Conservation (phyloP, 2,797 vertebrate species). For the Margarornis squamiger region DNA sequence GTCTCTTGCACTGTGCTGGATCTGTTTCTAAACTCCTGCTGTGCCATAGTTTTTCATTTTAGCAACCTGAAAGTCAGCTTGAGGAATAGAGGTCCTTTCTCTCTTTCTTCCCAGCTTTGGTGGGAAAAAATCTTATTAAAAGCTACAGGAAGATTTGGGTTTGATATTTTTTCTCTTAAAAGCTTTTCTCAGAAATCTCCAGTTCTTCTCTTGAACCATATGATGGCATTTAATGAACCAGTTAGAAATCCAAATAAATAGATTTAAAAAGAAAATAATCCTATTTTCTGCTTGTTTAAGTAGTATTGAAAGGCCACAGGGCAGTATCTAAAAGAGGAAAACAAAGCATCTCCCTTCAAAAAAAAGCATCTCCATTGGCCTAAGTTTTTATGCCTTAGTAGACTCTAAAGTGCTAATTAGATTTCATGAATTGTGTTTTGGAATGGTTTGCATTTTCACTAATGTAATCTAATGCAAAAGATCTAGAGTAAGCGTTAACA, state of each 20-base stretch:
- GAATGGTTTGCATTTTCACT: not conserved
- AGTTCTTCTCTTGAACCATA: not conserved
- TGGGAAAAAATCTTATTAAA: not conserved
- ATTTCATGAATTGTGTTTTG: not conserved
- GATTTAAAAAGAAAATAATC: not conserved
- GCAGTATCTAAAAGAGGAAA: not conserved
- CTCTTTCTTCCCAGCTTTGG: not conserved
- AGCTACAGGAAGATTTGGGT: accelerated
- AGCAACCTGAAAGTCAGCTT: not conserved
- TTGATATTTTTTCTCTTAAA: not conserved
- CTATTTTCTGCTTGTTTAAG: not conserved
- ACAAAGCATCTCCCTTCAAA: not conserved
- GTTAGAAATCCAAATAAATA: not conserved
- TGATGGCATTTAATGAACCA: not conserved
- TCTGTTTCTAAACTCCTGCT: not conserved
- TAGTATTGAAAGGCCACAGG: not conserved
- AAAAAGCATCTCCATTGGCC: not conserved
- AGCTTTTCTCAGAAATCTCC: not conserved
- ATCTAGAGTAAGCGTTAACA: not conserved
- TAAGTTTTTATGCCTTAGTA: not conserved
- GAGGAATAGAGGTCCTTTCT: not conserved
- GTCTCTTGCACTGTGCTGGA: not conserved
- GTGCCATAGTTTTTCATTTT: not conserved
- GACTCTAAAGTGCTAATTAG: not conserved
- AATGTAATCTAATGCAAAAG: not conserved